Percentiles rank a stretch among this genome's conserved stretches.
phyloP scores from a whole-genome alignment of 1,140 invertebrate species.

The Trichogramma pretiosum region DNA sequence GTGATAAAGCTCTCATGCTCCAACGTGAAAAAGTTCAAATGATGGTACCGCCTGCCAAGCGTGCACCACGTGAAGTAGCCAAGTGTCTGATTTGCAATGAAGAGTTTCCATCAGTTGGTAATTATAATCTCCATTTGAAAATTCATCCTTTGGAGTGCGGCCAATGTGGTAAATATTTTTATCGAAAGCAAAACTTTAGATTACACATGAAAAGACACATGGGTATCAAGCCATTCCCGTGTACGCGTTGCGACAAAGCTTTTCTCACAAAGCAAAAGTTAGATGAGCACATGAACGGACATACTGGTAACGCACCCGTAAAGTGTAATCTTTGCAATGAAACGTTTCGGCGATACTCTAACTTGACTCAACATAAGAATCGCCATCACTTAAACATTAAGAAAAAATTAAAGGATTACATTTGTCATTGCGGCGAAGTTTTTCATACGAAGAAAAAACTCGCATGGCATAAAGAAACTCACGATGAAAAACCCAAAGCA shows the following conservation, averaged over 20 bases:
- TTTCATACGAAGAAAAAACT: slow-evolving; percentile 74
- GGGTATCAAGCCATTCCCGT: slow-evolving; percentile 67
- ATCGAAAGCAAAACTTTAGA: slow-evolving; percentile 60
- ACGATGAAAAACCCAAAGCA: slow-evolving; percentile 71
- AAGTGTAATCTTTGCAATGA: slow-evolving; percentile 74
- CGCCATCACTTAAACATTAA: slow-evolving; percentile 58
- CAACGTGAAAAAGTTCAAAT: slow-evolving; percentile 47
- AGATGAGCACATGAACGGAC: slow-evolving; percentile 69
- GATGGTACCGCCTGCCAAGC: slow-evolving; percentile 27
- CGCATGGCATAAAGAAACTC: slow-evolving; percentile 76
- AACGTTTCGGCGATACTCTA: slow-evolving; percentile 75
- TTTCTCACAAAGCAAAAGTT: slow-evolving; percentile 73
- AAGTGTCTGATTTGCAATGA: slow-evolving; percentile 54
- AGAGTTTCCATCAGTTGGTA: slow-evolving; percentile 50
- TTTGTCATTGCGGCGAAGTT: slow-evolving; percentile 71
- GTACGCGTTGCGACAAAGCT: slow-evolving; percentile 69
- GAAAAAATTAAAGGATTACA: slow-evolving; percentile 64
- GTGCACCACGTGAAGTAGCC: slow-evolving; percentile 37
- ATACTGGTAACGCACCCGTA: slow-evolving; percentile 71
- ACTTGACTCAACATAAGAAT: slow-evolving; percentile 76
- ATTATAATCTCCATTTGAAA: slow-evolving; percentile 62
- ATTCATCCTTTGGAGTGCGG: slow-evolving; percentile 71
- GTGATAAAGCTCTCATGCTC: slow-evolving; percentile 44
- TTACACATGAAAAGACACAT: slow-evolving; percentile 70
- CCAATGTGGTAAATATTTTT: slow-evolving; percentile 71